Evolutionary conservation across 1,140 invertebrate genomes (phyloP).

Genomic region (Aradophagus sp.): DNA sequence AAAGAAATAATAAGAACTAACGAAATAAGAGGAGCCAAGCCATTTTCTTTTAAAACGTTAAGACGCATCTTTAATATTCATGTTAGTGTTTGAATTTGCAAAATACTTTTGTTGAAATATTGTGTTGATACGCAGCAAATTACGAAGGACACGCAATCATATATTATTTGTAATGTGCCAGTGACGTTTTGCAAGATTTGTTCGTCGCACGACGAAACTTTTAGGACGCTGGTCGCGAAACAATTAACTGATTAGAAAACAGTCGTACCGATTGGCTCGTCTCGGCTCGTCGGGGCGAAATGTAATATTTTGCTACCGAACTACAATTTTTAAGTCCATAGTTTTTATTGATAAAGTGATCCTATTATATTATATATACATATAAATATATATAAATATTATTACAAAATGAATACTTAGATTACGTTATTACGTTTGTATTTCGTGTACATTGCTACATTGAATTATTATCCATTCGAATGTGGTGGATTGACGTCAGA

Average conservation of each 20-base stretch:
- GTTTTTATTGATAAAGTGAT: slow-evolving; percentile 61
- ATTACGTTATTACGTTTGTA: slow-evolving; percentile 52
- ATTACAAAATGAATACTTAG: slow-evolving; percentile 43
- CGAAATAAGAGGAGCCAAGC: slow-evolving; percentile 15
- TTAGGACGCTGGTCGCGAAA: slow-evolving; percentile 6
- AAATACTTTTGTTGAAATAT: slow-evolving; percentile 8
- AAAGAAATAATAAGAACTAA: no score
- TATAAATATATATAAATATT: slow-evolving; percentile 48
- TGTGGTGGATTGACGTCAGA: background rate
- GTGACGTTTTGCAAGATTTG: slow-evolving; percentile 6
- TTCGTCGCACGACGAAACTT: background rate
- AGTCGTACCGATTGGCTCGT: slow-evolving; percentile 46
- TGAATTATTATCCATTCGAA: slow-evolving; percentile 18
- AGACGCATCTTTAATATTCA: slow-evolving; percentile 4
- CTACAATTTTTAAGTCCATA: slow-evolving; percentile 61
- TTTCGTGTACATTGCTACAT: slow-evolving; percentile 50
- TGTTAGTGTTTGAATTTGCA: slow-evolving; percentile 10
- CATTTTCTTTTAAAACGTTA: slow-evolving; percentile 15
- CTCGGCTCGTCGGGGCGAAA: slow-evolving; percentile 22
- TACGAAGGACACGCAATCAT: slow-evolving; percentile 15
- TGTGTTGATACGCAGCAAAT: slow-evolving; percentile 9
- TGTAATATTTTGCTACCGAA: slow-evolving; percentile 65
- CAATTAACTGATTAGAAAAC: slow-evolving; percentile 24
- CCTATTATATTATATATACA: slow-evolving; percentile 54
- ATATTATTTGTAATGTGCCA: slow-evolving; percentile 9